Conservation (phyloP, 2,113 vertebrate genomes). For the Heteronetta atricapilla region DNA sequence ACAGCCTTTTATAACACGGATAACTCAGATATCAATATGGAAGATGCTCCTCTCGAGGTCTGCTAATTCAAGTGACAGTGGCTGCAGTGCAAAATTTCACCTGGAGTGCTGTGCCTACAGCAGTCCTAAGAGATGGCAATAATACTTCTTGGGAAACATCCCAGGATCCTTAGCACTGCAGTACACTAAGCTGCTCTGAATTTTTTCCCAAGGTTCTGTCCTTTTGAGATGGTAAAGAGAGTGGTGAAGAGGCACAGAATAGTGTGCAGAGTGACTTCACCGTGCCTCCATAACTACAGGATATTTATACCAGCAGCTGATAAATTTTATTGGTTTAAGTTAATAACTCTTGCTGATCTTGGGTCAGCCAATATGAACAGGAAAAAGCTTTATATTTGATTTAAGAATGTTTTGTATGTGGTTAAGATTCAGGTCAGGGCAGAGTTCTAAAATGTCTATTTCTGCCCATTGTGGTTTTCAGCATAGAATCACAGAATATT, state of each 20-base stretch:
- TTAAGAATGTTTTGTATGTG: not conserved
- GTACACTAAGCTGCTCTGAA: not conserved
- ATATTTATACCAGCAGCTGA: not conserved
- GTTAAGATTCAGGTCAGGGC: not conserved
- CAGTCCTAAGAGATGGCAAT: not conserved
- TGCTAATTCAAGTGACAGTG: not conserved
- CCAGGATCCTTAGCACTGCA: not conserved
- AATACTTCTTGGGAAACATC: not conserved
- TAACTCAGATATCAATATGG: not conserved
- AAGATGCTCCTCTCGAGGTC: not conserved
- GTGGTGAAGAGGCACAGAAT: not conserved
- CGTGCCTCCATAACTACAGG: not conserved
- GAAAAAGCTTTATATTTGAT: not conserved
- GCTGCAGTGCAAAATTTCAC: not conserved
- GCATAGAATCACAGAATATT: no score
- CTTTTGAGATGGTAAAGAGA: not conserved
- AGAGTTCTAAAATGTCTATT: not conserved
- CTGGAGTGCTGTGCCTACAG: not conserved
- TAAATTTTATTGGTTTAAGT: not conserved
- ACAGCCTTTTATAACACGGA: not conserved
- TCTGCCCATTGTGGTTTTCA: not conserved
- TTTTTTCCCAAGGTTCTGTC: not conserved
- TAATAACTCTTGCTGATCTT: not conserved
- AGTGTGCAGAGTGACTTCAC: not conserved
- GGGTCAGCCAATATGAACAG: not conserved